phyloP scores from a whole-genome alignment of 2,888 invertebrate genomes.

The Agrotis segetum region DNA sequence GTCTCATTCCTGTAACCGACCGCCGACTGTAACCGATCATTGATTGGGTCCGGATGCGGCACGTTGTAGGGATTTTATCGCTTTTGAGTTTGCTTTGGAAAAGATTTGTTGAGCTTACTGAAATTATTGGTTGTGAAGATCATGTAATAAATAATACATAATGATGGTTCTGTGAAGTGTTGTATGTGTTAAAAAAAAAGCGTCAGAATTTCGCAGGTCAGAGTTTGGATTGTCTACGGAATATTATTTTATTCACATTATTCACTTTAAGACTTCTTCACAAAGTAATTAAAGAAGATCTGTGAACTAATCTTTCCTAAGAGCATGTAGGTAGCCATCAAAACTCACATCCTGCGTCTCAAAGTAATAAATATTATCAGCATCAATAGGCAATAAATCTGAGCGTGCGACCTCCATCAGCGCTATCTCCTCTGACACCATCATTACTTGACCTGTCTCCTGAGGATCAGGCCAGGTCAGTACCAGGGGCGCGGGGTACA shows the following conservation, averaged over 20 bases:
- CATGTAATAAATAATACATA: neutral
- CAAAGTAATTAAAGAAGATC: too few relatives aligned
- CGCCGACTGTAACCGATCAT: constrained; percentile 21
- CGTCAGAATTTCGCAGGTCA: too few relatives aligned
- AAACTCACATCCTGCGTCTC: neutral
- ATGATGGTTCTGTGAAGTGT: neutral
- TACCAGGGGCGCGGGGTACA: constrained; percentile 15
- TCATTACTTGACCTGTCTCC: constrained; percentile 55
- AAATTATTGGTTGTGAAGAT: neutral
- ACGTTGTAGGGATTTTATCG: neutral
- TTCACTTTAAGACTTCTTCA: too few relatives aligned
- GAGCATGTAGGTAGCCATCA: too few relatives aligned
- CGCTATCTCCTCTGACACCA: constrained; percentile 30
- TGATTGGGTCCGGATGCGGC: constrained; percentile 20
- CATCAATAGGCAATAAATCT: neutral
- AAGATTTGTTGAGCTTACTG: neutral
- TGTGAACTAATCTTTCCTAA: too few relatives aligned
- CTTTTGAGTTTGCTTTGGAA: constrained; percentile 4
- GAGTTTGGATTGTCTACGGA: too few relatives aligned
- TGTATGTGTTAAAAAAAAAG: neutral
- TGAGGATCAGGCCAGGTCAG: constrained; percentile 8
- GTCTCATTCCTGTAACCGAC: constrained; percentile 31
- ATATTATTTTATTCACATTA: too few relatives aligned
- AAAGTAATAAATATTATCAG: constrained; percentile 6
- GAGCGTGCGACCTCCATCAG: constrained; percentile 10